phyloP scores from a whole-genome alignment of 1,140 invertebrate species.

The Eumaeus atala region DNA sequence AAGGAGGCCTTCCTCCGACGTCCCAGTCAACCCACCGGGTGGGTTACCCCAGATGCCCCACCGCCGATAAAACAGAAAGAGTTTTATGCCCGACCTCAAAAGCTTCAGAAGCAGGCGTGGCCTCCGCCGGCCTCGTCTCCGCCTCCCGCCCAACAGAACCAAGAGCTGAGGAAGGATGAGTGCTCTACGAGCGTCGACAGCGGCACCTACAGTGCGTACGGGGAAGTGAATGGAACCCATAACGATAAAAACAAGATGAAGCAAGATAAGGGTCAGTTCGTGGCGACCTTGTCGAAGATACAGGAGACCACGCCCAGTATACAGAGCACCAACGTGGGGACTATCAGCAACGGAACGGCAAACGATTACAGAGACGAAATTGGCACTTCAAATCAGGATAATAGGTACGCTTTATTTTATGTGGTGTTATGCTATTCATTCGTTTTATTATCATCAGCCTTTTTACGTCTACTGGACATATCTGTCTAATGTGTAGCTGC shows the following conservation, averaged over 20 bases:
- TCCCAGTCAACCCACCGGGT: conserved; percentile 80
- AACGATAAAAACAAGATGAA: conserved; percentile 56
- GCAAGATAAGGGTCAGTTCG: conserved; percentile 74
- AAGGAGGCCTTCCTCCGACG: conserved; percentile 90
- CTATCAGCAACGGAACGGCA: conserved; percentile 49
- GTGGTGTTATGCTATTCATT: background rate
- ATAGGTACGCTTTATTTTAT: conserved; percentile 41
- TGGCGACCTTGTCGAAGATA: conserved; percentile 77
- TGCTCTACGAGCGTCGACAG: conserved; percentile 64
- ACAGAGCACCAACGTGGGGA: conserved; percentile 57
- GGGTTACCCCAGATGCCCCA: conserved; percentile 65
- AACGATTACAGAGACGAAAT: conserved; percentile 44
- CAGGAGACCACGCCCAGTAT: conserved; percentile 75
- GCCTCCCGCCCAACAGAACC: conserved; percentile 35
- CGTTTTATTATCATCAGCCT: background rate
- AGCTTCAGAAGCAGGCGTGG: conserved; percentile 82
- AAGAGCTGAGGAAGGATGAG: conserved; percentile 53
- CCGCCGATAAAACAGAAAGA: conserved; percentile 78
- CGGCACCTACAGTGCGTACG: conserved; percentile 60
- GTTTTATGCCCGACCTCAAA: conserved; percentile 85
- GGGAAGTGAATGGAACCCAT: conserved; percentile 57
- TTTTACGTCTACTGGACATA: too few relatives aligned
- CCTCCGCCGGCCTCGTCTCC: conserved; percentile 75
- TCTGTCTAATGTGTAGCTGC: too few relatives aligned
- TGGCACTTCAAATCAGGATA: conserved; percentile 53